These are phyloP conservation scores for Schizopygopsis malacanthus DNA, from an alignment of 2,797 vertebrate genomes.

Conservation along the genomic window DNA sequence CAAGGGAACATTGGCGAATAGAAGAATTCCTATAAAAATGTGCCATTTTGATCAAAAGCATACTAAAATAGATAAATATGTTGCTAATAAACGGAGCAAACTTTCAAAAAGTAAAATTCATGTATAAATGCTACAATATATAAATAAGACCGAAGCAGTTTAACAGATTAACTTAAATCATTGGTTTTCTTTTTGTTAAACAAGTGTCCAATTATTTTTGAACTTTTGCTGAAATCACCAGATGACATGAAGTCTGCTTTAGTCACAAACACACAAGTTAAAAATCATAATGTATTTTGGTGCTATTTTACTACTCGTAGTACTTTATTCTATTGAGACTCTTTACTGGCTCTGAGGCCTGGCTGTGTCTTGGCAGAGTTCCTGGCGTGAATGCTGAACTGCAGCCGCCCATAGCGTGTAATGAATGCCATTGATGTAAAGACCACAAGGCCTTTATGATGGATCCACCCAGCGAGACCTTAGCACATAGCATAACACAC, in stretches of 20 bases:
- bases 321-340: background rate
- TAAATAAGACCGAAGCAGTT: background rate
- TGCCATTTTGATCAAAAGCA: background rate
- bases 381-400: slow-evolving; percentile 18
- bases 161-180: background rate
- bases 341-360: slow-evolving; percentile 24
- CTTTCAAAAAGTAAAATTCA: background rate
- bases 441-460: slow-evolving; percentile 21
- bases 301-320: background rate
- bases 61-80: background rate
- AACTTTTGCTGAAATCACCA: background rate
- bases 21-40: background rate
- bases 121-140: background rate
- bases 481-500: slow-evolving; percentile 14
- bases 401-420: slow-evolving; percentile 24
- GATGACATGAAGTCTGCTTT: background rate
- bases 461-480: slow-evolving; percentile 14
- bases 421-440: slow-evolving; percentile 43
- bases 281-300: background rate
- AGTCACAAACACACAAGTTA: background rate
- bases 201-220: background rate
- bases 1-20: background rate
- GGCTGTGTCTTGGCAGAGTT: slow-evolving; percentile 37
- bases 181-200: background rate
- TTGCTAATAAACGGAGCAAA: background rate